A percentile compares a stretch with the other conserved stretches of the same genome.
Evolutionary conservation across 1,140 invertebrate species (phyloP).

Genomic region (Temnothorax longispinosus): DNA sequence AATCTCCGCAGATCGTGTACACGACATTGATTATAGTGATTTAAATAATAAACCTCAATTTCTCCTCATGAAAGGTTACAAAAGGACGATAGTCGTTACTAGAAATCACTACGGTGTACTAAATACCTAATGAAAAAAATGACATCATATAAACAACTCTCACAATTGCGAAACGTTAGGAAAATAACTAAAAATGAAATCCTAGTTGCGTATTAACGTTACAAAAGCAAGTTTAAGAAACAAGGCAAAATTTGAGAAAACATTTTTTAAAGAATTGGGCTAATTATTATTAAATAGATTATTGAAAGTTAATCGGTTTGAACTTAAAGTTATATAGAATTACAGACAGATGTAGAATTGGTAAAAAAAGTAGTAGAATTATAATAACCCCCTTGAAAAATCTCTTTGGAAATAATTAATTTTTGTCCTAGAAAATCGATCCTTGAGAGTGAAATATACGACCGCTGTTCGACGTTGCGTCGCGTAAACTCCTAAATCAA

Average conservation of each 20-base stretch:
- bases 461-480: background rate
- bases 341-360: background rate
- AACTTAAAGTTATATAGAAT: background rate
- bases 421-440: conserved; percentile 15
- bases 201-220: background rate
- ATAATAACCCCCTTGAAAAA: background rate
- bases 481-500: conserved; percentile 42
- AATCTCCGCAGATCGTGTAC: conserved; percentile 15
- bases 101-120: background rate
- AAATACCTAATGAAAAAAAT: background rate
- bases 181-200: background rate
- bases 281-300: background rate
- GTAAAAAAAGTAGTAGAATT: background rate
- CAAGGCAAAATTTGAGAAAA: background rate
- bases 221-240: background rate
- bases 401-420: background rate
- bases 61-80: background rate
- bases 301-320: background rate
- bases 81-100: background rate
- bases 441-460: conserved; percentile 39
- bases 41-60: conserved; percentile 44
- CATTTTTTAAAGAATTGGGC: background rate
- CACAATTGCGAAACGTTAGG: background rate
- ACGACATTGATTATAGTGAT: conserved; percentile 1
- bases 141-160: background rate